Conservation (phyloP, 2,113 vertebrate genomes). For the Festucalex cinctus region DNA sequence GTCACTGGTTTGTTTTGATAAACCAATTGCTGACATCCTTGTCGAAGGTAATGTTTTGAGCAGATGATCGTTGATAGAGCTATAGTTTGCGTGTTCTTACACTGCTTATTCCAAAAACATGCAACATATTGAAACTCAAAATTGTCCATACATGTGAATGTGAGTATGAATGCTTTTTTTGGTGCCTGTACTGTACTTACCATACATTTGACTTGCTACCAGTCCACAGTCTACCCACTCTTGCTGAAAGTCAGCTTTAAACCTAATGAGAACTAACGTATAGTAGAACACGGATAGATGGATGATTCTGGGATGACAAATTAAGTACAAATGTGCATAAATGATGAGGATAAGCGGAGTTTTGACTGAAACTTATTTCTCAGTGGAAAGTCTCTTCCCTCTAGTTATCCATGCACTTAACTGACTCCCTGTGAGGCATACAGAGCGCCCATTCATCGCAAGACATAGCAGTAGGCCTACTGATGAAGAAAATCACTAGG, state of each 20-base stretch:
- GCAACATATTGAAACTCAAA: too few species aligned
- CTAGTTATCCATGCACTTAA: conserved; percentile 28
- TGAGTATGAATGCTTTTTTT: too few species aligned
- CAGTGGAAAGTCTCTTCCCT: conserved; percentile 11
- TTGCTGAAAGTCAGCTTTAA: neutral
- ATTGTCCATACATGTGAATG: too few species aligned
- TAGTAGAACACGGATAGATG: neutral
- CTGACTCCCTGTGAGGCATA: conserved; percentile 26
- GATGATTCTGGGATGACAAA: neutral
- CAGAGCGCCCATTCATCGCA: conserved; percentile 8
- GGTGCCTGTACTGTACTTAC: too few species aligned
- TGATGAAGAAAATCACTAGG: neutral
- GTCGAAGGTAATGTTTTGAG: neutral
- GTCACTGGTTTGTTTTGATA: neutral
- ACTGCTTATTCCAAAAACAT: too few species aligned
- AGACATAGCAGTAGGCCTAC: conserved; percentile 11
- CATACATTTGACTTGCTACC: neutral
- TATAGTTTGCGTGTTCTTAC: too few species aligned
- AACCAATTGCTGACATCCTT: neutral
- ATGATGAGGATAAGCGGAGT: neutral
- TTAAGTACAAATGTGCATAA: conserved; percentile 7
- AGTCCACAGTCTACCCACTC: neutral
- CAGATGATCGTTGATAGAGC: too few species aligned
- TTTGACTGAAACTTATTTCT: neutral
- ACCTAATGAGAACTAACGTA: neutral